Conservation (phyloP, 2,888 invertebrate species). For the Pyrgus malvae region DNA sequence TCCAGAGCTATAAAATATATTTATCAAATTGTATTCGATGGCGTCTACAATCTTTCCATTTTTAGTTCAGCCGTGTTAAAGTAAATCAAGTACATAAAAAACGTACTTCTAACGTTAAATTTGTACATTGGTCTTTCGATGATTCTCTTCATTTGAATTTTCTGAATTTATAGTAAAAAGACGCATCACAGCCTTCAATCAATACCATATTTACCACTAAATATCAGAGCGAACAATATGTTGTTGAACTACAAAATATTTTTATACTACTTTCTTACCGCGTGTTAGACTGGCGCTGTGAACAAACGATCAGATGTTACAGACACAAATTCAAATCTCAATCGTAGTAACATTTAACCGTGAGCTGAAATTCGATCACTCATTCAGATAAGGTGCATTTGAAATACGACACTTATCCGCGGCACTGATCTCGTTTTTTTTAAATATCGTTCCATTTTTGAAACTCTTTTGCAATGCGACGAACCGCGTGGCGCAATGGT, state of each 20-base stretch:
- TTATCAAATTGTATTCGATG: too few relatives aligned
- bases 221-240: background rate
- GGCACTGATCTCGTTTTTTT: conserved; percentile 44
- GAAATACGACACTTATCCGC: conserved; percentile 41
- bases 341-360: background rate
- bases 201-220: too few relatives aligned
- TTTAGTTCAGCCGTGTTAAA: too few relatives aligned
- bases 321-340: conserved; percentile 1
- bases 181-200: too few relatives aligned
- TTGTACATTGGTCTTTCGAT: too few relatives aligned
- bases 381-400: conserved; percentile 18
- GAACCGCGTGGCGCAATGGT: too few relatives aligned
- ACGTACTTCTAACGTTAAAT: too few relatives aligned
- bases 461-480: conserved; percentile 36
- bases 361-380: background rate
- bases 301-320: conserved; percentile 15
- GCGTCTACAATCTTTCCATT: too few relatives aligned
- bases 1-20: too few relatives aligned
- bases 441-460: conserved; percentile 36
- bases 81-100: too few relatives aligned
- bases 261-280: conserved; percentile 4
- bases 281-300: background rate
- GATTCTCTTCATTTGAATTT: too few relatives aligned
- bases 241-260: background rate
- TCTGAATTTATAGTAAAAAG: too few relatives aligned